Evolutionary conservation across 30 jellyfish, hydroid and myxozoan genomes (phyloP), one percentile per base, ranked within the genome.

Genomic region (Sanderia malayensis): DNA sequence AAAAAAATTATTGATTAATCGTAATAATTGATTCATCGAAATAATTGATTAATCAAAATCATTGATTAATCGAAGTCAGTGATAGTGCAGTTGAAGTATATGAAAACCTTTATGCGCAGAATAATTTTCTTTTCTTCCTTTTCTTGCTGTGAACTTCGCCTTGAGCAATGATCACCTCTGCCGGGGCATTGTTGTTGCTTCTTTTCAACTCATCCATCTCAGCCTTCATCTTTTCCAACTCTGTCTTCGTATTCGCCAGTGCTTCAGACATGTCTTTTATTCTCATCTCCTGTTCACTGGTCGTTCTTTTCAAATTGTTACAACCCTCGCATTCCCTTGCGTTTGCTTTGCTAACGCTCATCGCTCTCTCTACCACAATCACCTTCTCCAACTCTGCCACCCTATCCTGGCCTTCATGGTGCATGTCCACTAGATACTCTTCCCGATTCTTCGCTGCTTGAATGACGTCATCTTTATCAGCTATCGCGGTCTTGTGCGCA

Each of bases 101-200:
- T n/a, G n/a, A n/a, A n/a, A n/a, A n/a, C n/a, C n/a, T n/a, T 37
- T 13, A 78, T 4, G 82, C 67, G 33, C 89, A 78, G 44, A 78
- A 65, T 1, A 78, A 22, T 13, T 74, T 32, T 22, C 31, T 33
- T 29, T 58, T 65, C 26, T 44, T 78, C 89, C 53, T 78, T 49
- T 78, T 78, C 74, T 74, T 44, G 67, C 33, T 67, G 20, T 57
- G 26, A 44, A 18, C 17, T 31, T 49, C 82, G 24, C 60, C 67
- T 7, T 61, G 68, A 30, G 66, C 59, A 7, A 53, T 66, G 64
- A 49, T 49, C 23, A 49, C 64, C 13, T 37, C 52, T n/a, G n/a
- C n/a, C 13, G 52, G 52, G 6, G 52, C 10, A 13, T 37, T 37
- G 13, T 37, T 37, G 18, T 9, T 49, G 24, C 18, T 49, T 18